Base-by-base conservation (phyloP, 2,888 invertebrate species). In the Eupithecia vulgata region DNA sequence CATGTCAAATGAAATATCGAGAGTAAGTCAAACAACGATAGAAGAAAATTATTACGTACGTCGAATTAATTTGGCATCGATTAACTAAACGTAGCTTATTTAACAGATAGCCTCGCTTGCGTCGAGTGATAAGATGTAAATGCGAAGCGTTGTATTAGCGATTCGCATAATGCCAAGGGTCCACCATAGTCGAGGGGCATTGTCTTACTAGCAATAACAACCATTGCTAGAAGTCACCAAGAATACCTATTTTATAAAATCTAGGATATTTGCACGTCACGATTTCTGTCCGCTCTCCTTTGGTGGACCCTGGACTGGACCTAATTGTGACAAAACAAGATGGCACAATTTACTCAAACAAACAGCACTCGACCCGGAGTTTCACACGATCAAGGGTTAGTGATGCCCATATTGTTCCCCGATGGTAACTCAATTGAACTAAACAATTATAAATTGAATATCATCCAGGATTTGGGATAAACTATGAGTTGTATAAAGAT, bases 11-110 rank as follows among this genome's bases (percentile, higher is more conserved):
- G 70, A 79, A 78, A 73, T 61, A 48, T 74, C 66, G 45, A 65
- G n/a, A 59, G 64, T 62, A 45, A 10, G 66, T 70, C 68, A 74
- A 71, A 68, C 59, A 74, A 66, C 25, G 52, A 67, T 72, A 67
- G 52, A 70, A 72, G 71, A 67, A 61, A 71, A 73, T 67, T 81
- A 81, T 77, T 77, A 72, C 76, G 81, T 83, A 88, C 82, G 85
- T 85, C 81, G 84, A 75, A 87, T 84, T 85, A 88, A 91, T 94
- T 94, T 94, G 94, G 94, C 94, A 94, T 92, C 92, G 89, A 89
- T 88, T 82, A 88, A 90, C 86, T 89, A 88, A 92, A 88, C 79
- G 83, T 88, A 90, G 89, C 89, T 90, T 90, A 90, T 82, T 82
- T 82, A 84, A 83, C 72, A 70, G 73, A 80, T 86, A 90, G 75